Evolutionary conservation across 2,888 invertebrate genomes (phyloP).

Genomic region (Metalampra italica): DNA sequence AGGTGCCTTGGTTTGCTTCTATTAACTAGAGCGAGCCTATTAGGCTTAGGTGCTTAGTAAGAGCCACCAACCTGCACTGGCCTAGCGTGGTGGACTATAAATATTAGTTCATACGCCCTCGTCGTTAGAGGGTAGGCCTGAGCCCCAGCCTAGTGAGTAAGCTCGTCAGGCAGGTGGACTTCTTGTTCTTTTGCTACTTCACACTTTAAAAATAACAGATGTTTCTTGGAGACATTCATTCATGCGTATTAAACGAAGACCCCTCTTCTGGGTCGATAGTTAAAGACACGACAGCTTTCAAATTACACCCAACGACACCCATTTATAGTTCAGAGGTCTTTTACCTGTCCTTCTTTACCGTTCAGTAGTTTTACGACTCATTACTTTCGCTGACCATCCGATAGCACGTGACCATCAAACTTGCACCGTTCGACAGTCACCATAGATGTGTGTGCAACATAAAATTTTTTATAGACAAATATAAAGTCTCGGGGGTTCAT

Average conservation of each 20-base stretch:
- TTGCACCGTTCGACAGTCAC: slow-evolving; percentile 3
- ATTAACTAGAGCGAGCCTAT: no score
- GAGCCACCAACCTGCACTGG: no score
- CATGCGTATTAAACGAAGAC: neutral
- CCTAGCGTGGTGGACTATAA: no score
- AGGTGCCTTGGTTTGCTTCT: no score
- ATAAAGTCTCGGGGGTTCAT: slow-evolving; percentile 69
- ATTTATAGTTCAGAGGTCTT: slow-evolving; percentile 24
- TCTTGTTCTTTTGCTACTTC: no score
- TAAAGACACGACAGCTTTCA: neutral
- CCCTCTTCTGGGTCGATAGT: neutral
- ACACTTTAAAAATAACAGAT: no score
- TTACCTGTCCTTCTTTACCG: slow-evolving; percentile 54
- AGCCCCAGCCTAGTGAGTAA: no score
- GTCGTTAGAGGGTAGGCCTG: no score
- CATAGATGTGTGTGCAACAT: slow-evolving; percentile 47
- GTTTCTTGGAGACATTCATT: neutral
- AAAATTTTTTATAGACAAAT: slow-evolving; percentile 65
- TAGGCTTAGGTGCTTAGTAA: no score
- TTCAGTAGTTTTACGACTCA: slow-evolving; percentile 66
- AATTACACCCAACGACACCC: neutral
- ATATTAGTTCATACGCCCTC: no score
- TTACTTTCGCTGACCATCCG: slow-evolving; percentile 67
- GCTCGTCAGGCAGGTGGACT: no score
- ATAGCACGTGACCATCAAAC: slow-evolving; percentile 38